Percentiles rank a stretch among this genome's conserved stretches.
Evolutionary conservation across 1,140 invertebrate species (phyloP).

Genomic region (Andrena cerasifolii): DNA sequence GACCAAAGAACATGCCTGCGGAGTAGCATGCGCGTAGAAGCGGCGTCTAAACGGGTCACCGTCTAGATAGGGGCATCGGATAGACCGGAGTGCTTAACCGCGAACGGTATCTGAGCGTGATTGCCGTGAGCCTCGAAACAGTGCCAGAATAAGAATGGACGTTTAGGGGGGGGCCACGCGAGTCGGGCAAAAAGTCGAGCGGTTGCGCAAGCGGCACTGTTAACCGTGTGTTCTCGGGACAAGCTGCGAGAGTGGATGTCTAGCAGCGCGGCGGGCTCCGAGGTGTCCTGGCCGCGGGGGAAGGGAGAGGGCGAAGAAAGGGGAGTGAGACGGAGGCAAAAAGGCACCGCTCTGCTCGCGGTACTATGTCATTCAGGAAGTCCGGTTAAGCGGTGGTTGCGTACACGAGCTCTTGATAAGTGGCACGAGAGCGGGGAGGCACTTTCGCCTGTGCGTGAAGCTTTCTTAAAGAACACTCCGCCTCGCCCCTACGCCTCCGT

Average conservation of each 20-base stretch:
- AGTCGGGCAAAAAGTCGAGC: neutral
- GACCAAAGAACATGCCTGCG: too few species aligned
- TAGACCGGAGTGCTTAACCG: too few species aligned
- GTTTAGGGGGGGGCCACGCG: neutral
- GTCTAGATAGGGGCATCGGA: too few species aligned
- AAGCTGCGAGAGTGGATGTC: neutral
- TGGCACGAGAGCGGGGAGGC: conserved; percentile 10
- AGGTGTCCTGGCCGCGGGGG: neutral
- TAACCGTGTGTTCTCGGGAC: too few species aligned
- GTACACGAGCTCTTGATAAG: conserved; percentile 22
- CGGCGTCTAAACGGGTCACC: too few species aligned
- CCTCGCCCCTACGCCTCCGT: too few species aligned
- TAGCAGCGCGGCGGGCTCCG: neutral
- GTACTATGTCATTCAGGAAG: conserved; percentile 21
- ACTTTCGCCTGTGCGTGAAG: conserved; percentile 25
- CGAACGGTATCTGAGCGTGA: too few species aligned
- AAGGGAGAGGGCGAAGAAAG: neutral
- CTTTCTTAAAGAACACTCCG: conserved; percentile 27
- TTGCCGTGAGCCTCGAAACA: neutral
- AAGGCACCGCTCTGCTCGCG: neutral
- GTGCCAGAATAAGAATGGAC: neutral
- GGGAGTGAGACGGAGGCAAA: neutral
- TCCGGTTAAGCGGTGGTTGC: conserved; percentile 31
- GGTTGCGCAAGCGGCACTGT: too few species aligned
- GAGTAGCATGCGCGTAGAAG: too few species aligned